Evolutionary conservation across 2,888 invertebrate species (phyloP), one percentile per base, ranked within the genome.

Genomic region (Xylophagus ater): DNA sequence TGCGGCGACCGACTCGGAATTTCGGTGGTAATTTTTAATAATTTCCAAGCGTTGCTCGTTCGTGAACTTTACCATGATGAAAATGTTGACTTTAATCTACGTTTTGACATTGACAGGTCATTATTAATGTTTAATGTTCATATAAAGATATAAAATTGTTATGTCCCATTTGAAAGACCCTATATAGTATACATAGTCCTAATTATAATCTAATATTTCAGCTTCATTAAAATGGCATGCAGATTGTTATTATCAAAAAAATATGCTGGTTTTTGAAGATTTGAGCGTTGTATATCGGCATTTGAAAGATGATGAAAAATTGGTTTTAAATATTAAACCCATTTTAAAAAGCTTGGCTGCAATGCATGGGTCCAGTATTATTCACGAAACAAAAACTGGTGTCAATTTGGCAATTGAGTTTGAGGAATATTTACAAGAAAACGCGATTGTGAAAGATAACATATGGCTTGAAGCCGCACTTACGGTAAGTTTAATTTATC

Each of bases 341-440:
- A 52, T 57, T 6, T 35, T 62, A 21, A 47, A 55, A 44, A 41
- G 51, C 12, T 43, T 65, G 32, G 60, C 64, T 1, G 55, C 56
- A 43, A 43, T 62, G 4, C 66, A 66, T 43, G 60, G 62, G 6
- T 50, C 53, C 30, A 55, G 54, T 39, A 44, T 65, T 23, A 52
- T 60, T 18, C 48, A 51, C n/a, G 60, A 59, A 46, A 52, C 54
- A 41, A 50, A 25, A 34, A 51, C 41, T 29, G 46, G 35, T 8
- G 25, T 35, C 6, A 41, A 41, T 15, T 37, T 44, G 21, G 43
- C 37, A 25, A 17, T n/a, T 26, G 6, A 21, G 37, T 12, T 39
- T 18, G 8, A 6, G 14, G 18, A 26, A 23, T 14, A 12, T 21
- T 25, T 34, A 17, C 21, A 4, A 8, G 41, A 41, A 21, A 12